Evolutionary conservation across 2,888 invertebrate genomes (phyloP).

Genomic region (Caenorhabditis wallacei): DNA sequence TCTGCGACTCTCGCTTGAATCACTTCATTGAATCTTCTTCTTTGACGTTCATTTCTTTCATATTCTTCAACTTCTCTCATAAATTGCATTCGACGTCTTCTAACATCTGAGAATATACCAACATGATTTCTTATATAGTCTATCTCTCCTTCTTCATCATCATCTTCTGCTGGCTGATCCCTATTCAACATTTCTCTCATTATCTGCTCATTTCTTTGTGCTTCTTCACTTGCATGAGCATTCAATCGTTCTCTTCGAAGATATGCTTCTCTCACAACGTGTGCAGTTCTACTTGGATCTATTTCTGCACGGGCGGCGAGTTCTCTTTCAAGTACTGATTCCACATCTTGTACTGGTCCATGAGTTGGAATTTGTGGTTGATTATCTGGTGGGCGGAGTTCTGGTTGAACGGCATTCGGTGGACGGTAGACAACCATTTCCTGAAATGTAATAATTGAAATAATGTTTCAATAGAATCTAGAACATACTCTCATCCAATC

Average conservation of each 20-base stretch:
- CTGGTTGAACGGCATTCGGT: not conserved
- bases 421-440: constrained; percentile 51
- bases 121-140: no score
- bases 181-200: constrained; percentile 16
- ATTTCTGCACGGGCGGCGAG: constrained; percentile 22
- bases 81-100: no score
- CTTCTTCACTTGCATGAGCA: constrained; percentile 19
- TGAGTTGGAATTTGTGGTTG: not conserved
- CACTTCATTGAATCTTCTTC: no score
- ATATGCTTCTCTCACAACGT: constrained; percentile 26
- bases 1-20: no score
- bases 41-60: no score
- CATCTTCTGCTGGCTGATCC: no score
- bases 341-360: not conserved
- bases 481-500: constrained; percentile 54
- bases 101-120: no score
- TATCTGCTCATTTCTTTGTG: constrained; percentile 6
- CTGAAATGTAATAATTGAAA: constrained; percentile 15
- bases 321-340: constrained; percentile 23
- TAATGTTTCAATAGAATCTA: not conserved
- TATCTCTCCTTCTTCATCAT: no score
- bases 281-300: constrained; percentile 17
- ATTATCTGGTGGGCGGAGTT: not conserved
- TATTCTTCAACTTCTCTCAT: no score
- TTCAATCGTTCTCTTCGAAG: constrained; percentile 32